A percentile compares a stretch with the other conserved stretches of the same genome.
These are phyloP conservation scores for Notothenia rossii DNA, from an alignment of 2,113 vertebrate species.

Conservation along the genomic window DNA sequence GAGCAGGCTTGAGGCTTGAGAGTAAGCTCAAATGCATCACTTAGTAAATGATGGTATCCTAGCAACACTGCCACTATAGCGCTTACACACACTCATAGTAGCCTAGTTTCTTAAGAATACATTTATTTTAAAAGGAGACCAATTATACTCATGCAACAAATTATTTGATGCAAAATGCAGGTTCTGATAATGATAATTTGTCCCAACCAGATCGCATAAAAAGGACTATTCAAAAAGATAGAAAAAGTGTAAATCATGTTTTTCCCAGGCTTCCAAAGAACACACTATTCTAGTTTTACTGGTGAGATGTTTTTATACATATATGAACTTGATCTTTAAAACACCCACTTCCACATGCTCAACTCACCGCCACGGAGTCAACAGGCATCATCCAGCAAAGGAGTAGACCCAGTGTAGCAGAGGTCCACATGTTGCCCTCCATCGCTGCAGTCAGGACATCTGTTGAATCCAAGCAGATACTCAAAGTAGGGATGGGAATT, in stretches of 20 bases:
- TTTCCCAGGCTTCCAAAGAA: too few species aligned
- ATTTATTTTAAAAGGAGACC: not conserved
- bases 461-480: not conserved
- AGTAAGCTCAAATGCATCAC: too few species aligned
- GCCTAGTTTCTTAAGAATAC: not conserved
- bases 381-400: slow-evolving; percentile 10
- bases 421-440: slow-evolving; percentile 11
- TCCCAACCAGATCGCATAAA: not conserved
- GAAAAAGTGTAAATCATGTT: too few species aligned
- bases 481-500: too few species aligned
- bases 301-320: too few species aligned
- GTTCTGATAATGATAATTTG: not conserved
- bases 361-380: slow-evolving; percentile 18
- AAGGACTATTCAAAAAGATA: not conserved
- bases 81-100: too few species aligned
- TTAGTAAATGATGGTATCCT: too few species aligned
- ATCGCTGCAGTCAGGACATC: not conserved
- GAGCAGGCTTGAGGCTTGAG: too few species aligned
- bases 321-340: too few species aligned
- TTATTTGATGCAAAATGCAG: not conserved
- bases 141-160: not conserved
- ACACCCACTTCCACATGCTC: not conserved
- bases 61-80: too few species aligned
- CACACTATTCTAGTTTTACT: not conserved
- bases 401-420: not conserved